Percentiles rank a stretch among this genome's conserved stretches.
phyloP scores from a whole-genome alignment of 2,888 invertebrate species.

The Encarsia formosa region DNA sequence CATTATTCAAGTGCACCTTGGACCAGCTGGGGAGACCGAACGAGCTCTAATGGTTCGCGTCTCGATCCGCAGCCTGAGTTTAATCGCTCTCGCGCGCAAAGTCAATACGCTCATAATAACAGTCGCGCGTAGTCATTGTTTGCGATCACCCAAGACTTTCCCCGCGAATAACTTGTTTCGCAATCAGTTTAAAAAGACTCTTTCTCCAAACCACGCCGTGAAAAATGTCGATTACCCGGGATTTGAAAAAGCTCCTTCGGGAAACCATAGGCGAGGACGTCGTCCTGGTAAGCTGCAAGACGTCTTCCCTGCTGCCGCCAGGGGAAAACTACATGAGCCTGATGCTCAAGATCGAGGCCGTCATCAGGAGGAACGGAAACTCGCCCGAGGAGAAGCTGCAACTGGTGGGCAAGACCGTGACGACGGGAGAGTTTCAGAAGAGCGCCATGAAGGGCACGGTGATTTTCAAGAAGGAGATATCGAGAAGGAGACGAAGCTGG shows the following conservation, averaged over 20 bases:
- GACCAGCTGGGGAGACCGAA: too few species aligned
- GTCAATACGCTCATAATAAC: too few species aligned
- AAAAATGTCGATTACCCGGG: too few species aligned
- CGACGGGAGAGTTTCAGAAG: slow-evolving; percentile 55
- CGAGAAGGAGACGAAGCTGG: slow-evolving; percentile 51
- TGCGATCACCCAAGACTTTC: too few species aligned
- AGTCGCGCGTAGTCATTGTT: too few species aligned
- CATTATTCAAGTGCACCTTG: too few species aligned
- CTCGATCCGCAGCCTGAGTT: too few species aligned
- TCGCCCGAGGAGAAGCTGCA: slow-evolving; percentile 43
- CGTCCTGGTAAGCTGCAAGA: background rate
- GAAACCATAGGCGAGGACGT: slow-evolving; percentile 6
- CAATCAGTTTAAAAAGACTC: too few species aligned
- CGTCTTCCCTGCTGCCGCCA: background rate
- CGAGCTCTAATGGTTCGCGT: too few species aligned
- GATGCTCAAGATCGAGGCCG: slow-evolving; percentile 49
- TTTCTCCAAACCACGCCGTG: too few species aligned
- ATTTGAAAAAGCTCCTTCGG: background rate
- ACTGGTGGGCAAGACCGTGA: slow-evolving; percentile 59
- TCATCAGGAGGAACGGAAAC: slow-evolving; percentile 28
- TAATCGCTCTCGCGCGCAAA: too few species aligned
- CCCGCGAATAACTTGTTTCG: too few species aligned
- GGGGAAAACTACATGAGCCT: slow-evolving; percentile 63
- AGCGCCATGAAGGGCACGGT: background rate
- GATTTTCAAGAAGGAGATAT: slow-evolving; percentile 57